Evolutionary conservation across 2,113 vertebrate genomes (phyloP).

Genomic region (Polypterus senegalus): DNA sequence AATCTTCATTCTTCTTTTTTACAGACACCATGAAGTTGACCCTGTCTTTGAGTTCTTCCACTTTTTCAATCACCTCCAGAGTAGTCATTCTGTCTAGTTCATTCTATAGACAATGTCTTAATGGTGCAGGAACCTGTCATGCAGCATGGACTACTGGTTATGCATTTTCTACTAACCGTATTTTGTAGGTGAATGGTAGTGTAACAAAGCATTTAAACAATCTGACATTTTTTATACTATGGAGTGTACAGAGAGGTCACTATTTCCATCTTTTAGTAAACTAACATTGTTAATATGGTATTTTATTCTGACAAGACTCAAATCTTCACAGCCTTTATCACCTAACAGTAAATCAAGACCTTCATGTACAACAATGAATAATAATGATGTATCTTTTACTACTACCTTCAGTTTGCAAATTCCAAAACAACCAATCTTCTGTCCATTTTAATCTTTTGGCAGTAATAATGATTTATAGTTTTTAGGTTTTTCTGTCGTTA

Average conservation of each 20-base stretch:
- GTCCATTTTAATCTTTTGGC: not conserved
- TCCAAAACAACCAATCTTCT: not conserved
- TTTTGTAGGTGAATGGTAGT: not conserved
- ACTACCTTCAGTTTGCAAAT: not conserved
- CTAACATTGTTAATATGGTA: not conserved
- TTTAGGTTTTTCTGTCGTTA: too few relatives aligned
- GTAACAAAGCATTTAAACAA: not conserved
- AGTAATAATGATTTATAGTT: too few relatives aligned
- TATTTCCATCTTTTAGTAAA: not conserved
- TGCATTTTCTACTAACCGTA: not conserved
- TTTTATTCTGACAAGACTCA: not conserved
- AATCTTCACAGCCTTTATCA: not conserved
- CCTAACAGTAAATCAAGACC: not conserved
- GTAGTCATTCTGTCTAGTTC: not conserved
- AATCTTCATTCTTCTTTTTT: not conserved
- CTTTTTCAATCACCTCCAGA: not conserved
- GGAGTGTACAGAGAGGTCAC: not conserved
- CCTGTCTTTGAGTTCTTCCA: not conserved
- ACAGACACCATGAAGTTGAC: not conserved
- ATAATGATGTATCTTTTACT: not conserved
- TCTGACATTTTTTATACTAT: not conserved
- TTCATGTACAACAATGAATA: not conserved
- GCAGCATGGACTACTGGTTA: not conserved
- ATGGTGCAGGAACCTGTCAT: not conserved
- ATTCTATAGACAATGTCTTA: not conserved